Evolutionary conservation across 2,888 invertebrate species (phyloP), one percentile per base, ranked within the genome.

Genomic region (Cancer borealis): DNA sequence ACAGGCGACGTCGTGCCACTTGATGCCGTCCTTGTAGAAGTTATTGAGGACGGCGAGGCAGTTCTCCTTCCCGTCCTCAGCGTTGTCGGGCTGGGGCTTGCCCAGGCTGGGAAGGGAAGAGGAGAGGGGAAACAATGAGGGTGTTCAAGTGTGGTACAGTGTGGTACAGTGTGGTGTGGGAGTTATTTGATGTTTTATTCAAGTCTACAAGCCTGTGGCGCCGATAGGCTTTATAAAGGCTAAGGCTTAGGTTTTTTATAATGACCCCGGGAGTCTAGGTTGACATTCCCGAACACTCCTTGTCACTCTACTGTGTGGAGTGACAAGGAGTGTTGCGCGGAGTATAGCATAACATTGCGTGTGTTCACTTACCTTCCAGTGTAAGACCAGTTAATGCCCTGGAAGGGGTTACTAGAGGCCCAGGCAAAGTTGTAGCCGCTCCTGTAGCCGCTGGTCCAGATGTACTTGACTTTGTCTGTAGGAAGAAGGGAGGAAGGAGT

Each of bases 1-100:
- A 97, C 98, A 98, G 96, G 98, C 98, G 92, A 98, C 98, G 97
- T 98, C 98, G 97, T 98, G 98, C 98, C 98, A 99, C 96, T 98
- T 98, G 96, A 98, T 98, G 96, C 98, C 98, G 96, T 99, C 99
- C 96, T 98, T 98, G 97, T 99, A 99, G 8, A 99, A 98, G 97
- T 99, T 98, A 97, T 99, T 98, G 96, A 99, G 97, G 95, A 98
- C 97, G 93, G 98, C 98, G 96, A 99, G 97, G 96, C 99, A 99
- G 79, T 98, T 98, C 96, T 99, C 98, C 96, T 98, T 98, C 95
- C 98, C 98, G 95, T 98, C 97, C 90, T 96, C 96, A 39, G 95
- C 84, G 95, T 96, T 96, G 95, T 96, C 96, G 4, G 96, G 96
- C 92, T 96, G 96, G 26, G 95, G 91, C 12, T 21, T 26, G 17